Base-by-base conservation (phyloP, 2,113 vertebrate species). In the Heterotilapia buettikoferi region DNA sequence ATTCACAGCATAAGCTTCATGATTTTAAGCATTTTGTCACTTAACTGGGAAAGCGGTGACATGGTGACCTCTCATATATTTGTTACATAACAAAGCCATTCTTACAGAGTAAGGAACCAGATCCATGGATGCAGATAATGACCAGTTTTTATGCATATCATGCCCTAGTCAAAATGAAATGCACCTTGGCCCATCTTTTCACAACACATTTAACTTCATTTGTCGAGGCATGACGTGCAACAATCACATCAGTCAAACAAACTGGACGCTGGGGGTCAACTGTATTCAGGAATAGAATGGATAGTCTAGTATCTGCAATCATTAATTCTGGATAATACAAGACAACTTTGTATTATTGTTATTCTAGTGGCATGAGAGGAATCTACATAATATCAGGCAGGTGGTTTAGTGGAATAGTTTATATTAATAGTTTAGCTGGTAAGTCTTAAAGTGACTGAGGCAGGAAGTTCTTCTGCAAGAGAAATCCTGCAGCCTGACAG, bases 391-490 rank as follows among this genome's bases (percentile, higher is more conserved):
- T 78, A 52, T 78, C 47, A 52, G 45, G 73, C 16, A 78, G 18
- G 3, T 78, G 11, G 5, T 78, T 78, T 52, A 33, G 26, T 33
- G 45, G 73, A 52, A 78, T 78, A 33, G 26, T 52, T 50, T 78
- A 78, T 52, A 85, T 89, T 90, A 84, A 86, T 24, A 81, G 24
- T 53, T 40, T 82, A 87, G 89, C 47, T 24, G 83, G 57, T 45
- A 84, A 45, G 66, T n/a, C 29, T 63, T 63, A 24, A 87, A 90
- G 80, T 81, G 78, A 86, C n/a, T 61, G 10, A 83, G 80, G 82
- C 47, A 85, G 82, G 68, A 7, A 11, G 47, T 83, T 59, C 79
- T 92, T 85, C 57, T 90, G 83, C 91, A 79, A 56, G 88, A 95
- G 88, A 88, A 59, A 88, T 52, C 68, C 63, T 33, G 61, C 45